Base-by-base conservation (phyloP, 2,888 invertebrate genomes). In the Coelinius sp. region DNA sequence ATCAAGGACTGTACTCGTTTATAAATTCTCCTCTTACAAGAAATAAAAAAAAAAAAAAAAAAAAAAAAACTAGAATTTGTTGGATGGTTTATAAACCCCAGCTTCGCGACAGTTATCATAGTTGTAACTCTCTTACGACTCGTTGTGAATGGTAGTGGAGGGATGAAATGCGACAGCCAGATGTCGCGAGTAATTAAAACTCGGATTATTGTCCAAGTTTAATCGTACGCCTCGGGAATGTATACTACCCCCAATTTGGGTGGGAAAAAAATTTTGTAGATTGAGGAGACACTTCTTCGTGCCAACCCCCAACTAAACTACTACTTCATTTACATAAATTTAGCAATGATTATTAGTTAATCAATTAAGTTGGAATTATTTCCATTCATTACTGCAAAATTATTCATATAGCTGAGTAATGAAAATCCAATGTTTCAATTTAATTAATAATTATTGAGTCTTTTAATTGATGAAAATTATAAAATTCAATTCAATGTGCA, bases 151-250 rank as follows among this genome's bases (percentile, higher is more conserved):
- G 75, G 77, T n/a, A n/a, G n/a, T n/a, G 78, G 78, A 52, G 69
- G 77, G 78, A 80, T 82, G 81, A 83, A 85, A 80, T 75, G 82
- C 81, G 85, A 83, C 81, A 80, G 76, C 84, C 87, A 87, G 87
- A 86, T 87, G 87, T 85, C 83, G 85, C 83, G 24, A 76, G 84
- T 83, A 86, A 87, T 87, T 88, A 87, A 87, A 87, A 83, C 80
- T 75, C 76, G 76, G 84, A 80, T 84, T 85, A 87, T 86, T 81
- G 81, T 83, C 82, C 74, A 87, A 87, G 84, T 86, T 87, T 76
- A 76, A 80, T 53, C 59, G 59, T 31, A 35, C 59, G 59, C 31
- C 59, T 59, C 35, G 35, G 14, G 59, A 59, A n/a, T 17, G 31
- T 31, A 56, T 14, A 27, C 56, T 24, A 25, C 14, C 20, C 59